Percentiles rank a stretch among this genome's conserved stretches.
These are phyloP conservation scores for Lota lota DNA, from an alignment of 2,113 vertebrate genomes.

Conservation along the genomic window DNA sequence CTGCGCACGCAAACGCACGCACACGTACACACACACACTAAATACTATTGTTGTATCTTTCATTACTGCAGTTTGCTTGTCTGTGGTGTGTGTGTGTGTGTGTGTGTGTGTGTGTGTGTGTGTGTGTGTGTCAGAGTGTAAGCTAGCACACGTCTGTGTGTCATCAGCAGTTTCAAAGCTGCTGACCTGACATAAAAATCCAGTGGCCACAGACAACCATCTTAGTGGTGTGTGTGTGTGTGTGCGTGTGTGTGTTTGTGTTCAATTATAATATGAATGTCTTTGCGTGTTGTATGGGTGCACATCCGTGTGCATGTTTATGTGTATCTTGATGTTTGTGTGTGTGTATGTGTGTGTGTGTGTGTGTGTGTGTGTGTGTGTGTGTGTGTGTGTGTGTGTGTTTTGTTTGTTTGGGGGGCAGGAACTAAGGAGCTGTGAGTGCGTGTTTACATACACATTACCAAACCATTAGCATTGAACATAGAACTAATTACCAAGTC, in stretches of 20 bases:
- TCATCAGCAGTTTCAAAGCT: conserved; percentile 65
- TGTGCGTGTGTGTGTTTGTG: conserved; percentile 13
- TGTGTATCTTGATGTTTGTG: neutral
- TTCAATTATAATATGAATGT: conserved; percentile 32
- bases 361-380: neutral
- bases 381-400: neutral
- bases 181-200: conserved; percentile 60
- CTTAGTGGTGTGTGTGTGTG: conserved; percentile 28
- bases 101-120: conserved; percentile 13
- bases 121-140: neutral
- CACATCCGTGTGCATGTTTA: neutral
- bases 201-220: conserved; percentile 36
- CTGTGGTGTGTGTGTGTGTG: conserved; percentile 3
- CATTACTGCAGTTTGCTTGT: conserved; percentile 3
- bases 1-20: neutral
- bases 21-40: neutral
- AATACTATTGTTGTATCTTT: neutral
- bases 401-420: neutral
- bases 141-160: conserved; percentile 20
- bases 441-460: conserved; percentile 47
- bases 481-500: conserved; percentile 47
- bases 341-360: conserved; percentile 10
- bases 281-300: neutral
- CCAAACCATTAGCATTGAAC: conserved; percentile 51
- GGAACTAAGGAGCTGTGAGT: conserved; percentile 12